phyloP scores from a whole-genome alignment of 2,888 invertebrate species.

The Urechis unicinctus region DNA sequence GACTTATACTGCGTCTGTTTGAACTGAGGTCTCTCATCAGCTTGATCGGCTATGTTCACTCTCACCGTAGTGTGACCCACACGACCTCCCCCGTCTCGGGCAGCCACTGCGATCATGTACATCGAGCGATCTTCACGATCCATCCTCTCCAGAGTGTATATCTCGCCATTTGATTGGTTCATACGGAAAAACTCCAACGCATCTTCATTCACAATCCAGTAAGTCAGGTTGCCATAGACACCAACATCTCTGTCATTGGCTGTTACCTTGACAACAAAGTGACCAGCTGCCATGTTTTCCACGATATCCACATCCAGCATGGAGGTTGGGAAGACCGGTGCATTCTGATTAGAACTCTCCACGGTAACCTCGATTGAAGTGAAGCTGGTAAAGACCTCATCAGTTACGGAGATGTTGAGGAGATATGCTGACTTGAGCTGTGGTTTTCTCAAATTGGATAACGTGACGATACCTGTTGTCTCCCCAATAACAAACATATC shows the following conservation, averaged over 20 bases:
- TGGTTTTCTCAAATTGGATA: constrained; percentile 71
- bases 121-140: constrained; percentile 53
- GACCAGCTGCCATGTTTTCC: constrained; percentile 75
- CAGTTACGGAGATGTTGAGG: constrained; percentile 88
- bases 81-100: constrained; percentile 48
- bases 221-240: constrained; percentile 62
- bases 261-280: constrained; percentile 66
- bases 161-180: constrained; percentile 50
- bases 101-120: constrained; percentile 40
- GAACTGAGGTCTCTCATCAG: constrained; percentile 49
- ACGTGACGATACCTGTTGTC: constrained; percentile 58
- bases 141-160: constrained; percentile 53
- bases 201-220: constrained; percentile 44
- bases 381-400: constrained; percentile 89
- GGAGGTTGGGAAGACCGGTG: constrained; percentile 72
- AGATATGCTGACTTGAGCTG: constrained; percentile 62
- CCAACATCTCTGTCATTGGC: constrained; percentile 75
- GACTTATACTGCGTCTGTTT: constrained; percentile 42
- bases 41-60: constrained; percentile 42
- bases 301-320: constrained; percentile 70
- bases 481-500: constrained; percentile 44
- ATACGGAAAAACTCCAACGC: constrained; percentile 49
- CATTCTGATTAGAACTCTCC: constrained; percentile 62
- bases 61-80: constrained; percentile 25
- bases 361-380: constrained; percentile 51